Evolutionary conservation across 2,888 invertebrate species (phyloP), one percentile per base, ranked within the genome.

Genomic region (Dasysyrphus albostriatus): DNA sequence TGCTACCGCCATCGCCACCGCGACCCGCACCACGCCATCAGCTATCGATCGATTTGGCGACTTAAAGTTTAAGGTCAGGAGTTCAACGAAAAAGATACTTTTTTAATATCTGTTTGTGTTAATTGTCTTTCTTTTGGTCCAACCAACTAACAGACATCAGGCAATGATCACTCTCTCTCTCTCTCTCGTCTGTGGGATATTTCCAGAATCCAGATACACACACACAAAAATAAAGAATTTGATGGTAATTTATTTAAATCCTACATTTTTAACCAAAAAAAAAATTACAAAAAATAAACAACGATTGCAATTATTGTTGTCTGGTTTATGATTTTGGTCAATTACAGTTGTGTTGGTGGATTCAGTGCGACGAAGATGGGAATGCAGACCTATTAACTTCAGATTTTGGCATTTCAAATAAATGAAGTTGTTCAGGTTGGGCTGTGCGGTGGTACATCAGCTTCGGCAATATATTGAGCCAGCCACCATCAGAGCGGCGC

Each of bases 231-330:
- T 49, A 51, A 51, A 51, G 77, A 77, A 85, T 85, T 74, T 82
- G 76, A 73, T 74, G 85, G 85, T 85, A 82, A 85, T 85, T 85
- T 85, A 85, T 85, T 82, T 74, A 69, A 74, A 85, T 85, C 77
- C 82, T 63, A 73, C 76, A 81, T 63, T 61, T 77, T 69, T 37
- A 47, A 69, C 63, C 47, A 56, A 67, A 67, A 49, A 67, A 44
- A 70, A 58, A 47, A 67, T 42, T 47, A 24, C 24, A 56, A 29
- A 59, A 34, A 69, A 59, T 34, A 69, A 75, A 51, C 19, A 70
- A 29, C 63, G 58, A 24, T 61, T 80, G 81, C 81, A 85, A 77
- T 81, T 85, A 81, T 77, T 85, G 77, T 77, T 81, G 81, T 84
- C 19, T 76, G 84, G 79, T 73, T 69, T 80, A 75, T 83, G 75